A percentile compares a stretch with the other conserved stretches of the same genome.
These are phyloP conservation scores for Pantherophis guttatus DNA, from an alignment of 2,113 vertebrate species.

Conservation along the genomic window DNA sequence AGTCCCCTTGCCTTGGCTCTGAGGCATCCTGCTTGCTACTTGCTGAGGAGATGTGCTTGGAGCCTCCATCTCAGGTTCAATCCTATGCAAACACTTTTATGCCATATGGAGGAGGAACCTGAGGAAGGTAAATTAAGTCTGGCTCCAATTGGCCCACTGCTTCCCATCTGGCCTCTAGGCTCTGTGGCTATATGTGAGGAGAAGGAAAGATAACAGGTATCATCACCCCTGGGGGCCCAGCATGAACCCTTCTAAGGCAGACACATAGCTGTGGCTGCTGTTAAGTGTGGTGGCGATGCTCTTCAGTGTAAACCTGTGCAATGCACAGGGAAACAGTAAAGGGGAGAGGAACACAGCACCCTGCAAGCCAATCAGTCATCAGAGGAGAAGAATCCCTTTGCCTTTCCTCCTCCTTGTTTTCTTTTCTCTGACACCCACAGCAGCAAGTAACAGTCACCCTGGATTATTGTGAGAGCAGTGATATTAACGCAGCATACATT, in stretches of 20 bases:
- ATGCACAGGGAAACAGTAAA: neutral
- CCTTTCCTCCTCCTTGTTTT: neutral
- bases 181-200: neutral
- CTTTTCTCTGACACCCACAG: neutral
- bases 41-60: neutral
- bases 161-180: neutral
- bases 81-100: neutral
- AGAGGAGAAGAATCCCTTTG: neutral
- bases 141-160: neutral
- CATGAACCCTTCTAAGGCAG: neutral
- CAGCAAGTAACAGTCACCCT: neutral
- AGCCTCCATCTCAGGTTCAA: neutral
- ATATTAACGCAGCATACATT: neutral
- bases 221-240: neutral
- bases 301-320: neutral
- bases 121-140: neutral
- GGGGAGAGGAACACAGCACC: neutral
- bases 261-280: neutral
- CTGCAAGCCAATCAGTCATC: neutral
- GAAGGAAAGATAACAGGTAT: neutral
- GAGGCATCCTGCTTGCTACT: neutral
- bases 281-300: neutral
- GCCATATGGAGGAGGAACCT: neutral
- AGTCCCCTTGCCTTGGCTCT: neutral
- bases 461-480: neutral